These are phyloP conservation scores for Bathynomus jamesi DNA, from an alignment of 1,140 invertebrate genomes.

Conservation along the genomic window DNA sequence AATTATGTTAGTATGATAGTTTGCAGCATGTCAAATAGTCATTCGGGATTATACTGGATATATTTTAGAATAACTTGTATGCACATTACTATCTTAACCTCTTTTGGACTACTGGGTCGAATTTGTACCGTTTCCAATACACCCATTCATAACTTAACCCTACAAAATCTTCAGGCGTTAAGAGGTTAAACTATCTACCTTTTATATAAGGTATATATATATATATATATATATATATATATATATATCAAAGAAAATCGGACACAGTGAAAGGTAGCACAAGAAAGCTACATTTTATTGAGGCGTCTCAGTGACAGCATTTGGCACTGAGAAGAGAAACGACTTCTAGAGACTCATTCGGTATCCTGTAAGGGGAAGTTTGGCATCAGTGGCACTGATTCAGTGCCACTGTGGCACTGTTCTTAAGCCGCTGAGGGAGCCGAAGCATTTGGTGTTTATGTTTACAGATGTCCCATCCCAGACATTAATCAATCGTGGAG, in stretches of 20 bases:
- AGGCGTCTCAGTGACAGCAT: not conserved
- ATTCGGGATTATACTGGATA: too few relatives aligned
- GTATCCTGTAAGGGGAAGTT: not conserved
- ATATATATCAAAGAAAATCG: not conserved
- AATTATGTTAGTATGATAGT: too few relatives aligned
- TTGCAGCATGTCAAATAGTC: too few relatives aligned
- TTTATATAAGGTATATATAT: not conserved
- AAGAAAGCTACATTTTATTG: not conserved
- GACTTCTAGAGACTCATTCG: not conserved
- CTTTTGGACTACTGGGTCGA: too few relatives aligned
- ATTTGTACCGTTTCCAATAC: too few relatives aligned
- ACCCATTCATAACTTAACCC: too few relatives aligned
- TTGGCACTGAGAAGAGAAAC: not conserved
- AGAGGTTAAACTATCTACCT: too few relatives aligned
- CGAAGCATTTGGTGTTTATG: not conserved
- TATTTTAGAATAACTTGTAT: too few relatives aligned
- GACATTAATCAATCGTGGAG: not conserved
- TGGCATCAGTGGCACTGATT: not conserved
- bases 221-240: not conserved
- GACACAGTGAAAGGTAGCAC: not conserved
- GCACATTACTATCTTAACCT: too few relatives aligned
- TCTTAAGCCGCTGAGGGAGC: not conserved
- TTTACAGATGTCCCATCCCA: not conserved
- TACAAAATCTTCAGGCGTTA: too few relatives aligned
- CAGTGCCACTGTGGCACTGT: not conserved